These are phyloP conservation scores for Furcifer pardalis DNA, from an alignment of 2,797 vertebrate genomes.

Conservation along the genomic window DNA sequence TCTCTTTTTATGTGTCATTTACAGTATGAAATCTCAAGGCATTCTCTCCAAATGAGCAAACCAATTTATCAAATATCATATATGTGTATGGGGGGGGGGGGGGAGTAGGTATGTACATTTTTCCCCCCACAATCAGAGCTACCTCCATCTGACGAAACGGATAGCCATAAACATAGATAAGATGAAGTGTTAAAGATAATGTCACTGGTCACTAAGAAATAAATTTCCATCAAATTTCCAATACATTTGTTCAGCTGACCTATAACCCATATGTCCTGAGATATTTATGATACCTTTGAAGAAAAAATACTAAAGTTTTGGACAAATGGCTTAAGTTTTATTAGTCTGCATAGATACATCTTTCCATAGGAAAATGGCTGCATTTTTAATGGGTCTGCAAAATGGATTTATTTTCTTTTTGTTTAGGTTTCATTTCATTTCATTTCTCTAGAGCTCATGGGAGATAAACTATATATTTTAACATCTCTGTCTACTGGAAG, in stretches of 20 bases:
- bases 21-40: too few species aligned
- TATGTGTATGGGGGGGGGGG: too few species aligned
- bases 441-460: background rate
- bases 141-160: constrained; percentile 6
- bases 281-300: constrained; percentile 27
- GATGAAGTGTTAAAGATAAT: constrained; percentile 17
- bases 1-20: background rate
- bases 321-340: background rate
- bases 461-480: background rate
- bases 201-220: constrained; percentile 4
- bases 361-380: background rate
- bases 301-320: constrained; percentile 16
- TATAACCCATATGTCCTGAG: constrained; percentile 21
- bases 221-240: constrained; percentile 15
- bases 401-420: background rate
- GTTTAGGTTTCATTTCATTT: background rate
- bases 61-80: too few species aligned
- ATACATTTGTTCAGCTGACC: constrained; percentile 21
- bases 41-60: too few species aligned
- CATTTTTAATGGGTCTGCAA: background rate
- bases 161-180: constrained; percentile 15
- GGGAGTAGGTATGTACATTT: background rate
- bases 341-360: background rate
- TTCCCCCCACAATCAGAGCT: background rate
- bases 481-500: background rate